Conservation (phyloP, 2,113 vertebrate species). For the Platysteira castanea region DNA sequence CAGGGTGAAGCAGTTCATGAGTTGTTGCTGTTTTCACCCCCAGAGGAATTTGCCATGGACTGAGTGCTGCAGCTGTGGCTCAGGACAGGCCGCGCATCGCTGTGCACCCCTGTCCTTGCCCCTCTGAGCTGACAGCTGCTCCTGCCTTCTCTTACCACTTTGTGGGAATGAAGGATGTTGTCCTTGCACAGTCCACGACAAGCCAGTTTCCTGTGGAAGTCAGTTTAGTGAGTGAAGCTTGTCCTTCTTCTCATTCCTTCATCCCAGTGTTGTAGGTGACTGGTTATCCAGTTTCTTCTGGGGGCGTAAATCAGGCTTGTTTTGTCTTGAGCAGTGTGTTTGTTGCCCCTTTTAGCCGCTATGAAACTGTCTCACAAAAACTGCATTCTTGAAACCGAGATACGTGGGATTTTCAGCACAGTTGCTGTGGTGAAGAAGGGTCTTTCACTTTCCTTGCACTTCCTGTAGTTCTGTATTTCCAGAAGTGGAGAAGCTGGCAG, state of each 20-base stretch:
- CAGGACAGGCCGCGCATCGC: background rate
- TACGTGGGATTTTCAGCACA: background rate
- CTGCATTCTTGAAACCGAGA: fast-evolving
- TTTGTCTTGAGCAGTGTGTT: background rate
- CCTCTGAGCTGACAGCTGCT: background rate
- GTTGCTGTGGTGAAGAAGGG: background rate
- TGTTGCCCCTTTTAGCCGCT: background rate
- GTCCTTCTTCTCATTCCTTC: background rate
- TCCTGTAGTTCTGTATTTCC: background rate
- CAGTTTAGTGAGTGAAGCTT: background rate
- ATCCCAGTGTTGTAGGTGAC: background rate
- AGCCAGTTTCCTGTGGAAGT: background rate
- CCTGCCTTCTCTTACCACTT: background rate
- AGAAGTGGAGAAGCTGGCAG: background rate
- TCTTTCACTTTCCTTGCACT: background rate
- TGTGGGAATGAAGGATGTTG: background rate
- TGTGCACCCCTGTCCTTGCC: background rate
- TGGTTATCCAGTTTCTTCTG: background rate
- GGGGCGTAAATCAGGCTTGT: background rate
- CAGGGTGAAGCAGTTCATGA: background rate
- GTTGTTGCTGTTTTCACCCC: background rate
- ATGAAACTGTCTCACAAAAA: background rate
- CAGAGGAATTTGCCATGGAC: background rate
- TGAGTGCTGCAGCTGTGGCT: background rate
- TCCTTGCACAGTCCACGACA: fast-evolving